Conservation (phyloP, 2,113 vertebrate species). For the Notarius lentiginosus region DNA sequence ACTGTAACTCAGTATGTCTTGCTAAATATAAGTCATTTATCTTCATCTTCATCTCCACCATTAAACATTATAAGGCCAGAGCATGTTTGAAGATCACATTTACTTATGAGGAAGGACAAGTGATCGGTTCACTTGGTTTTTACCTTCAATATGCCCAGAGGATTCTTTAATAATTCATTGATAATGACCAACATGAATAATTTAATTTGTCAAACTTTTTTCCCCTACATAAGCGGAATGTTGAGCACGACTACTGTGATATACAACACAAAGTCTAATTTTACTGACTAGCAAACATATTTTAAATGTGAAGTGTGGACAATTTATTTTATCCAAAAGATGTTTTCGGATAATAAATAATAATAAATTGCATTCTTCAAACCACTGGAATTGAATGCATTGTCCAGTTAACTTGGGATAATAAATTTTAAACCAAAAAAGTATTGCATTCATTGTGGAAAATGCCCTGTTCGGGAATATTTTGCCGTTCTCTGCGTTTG, state of each 20-base stretch:
- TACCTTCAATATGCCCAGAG: slow-evolving; percentile 75
- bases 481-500: not conserved
- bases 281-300: slow-evolving; percentile 66
- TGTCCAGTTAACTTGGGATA: not conserved
- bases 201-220: slow-evolving; percentile 74
- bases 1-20: not conserved
- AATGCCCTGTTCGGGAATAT: not conserved
- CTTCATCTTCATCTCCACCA: slow-evolving; percentile 21
- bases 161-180: slow-evolving; percentile 80
- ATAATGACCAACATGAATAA: slow-evolving; percentile 79
- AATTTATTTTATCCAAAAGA: not conserved
- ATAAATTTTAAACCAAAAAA: slow-evolving; percentile 40
- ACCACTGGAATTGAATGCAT: not conserved
- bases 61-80: slow-evolving; percentile 15
- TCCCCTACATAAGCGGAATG: slow-evolving; percentile 71
- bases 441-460: slow-evolving; percentile 14
- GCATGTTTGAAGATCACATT: slow-evolving; percentile 59
- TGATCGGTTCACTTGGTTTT: slow-evolving; percentile 75
- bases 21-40: slow-evolving; percentile 1
- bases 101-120: slow-evolving; percentile 69
- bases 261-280: slow-evolving; percentile 72
- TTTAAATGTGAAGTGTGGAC: slow-evolving; percentile 52
- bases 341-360: not conserved
- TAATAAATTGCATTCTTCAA: slow-evolving; percentile 1
- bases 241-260: slow-evolving; percentile 69